Percentiles rank a stretch among this genome's conserved stretches.
Evolutionary conservation across 2,113 vertebrate genomes (phyloP).

Genomic region (Eptesicus fuscus): DNA sequence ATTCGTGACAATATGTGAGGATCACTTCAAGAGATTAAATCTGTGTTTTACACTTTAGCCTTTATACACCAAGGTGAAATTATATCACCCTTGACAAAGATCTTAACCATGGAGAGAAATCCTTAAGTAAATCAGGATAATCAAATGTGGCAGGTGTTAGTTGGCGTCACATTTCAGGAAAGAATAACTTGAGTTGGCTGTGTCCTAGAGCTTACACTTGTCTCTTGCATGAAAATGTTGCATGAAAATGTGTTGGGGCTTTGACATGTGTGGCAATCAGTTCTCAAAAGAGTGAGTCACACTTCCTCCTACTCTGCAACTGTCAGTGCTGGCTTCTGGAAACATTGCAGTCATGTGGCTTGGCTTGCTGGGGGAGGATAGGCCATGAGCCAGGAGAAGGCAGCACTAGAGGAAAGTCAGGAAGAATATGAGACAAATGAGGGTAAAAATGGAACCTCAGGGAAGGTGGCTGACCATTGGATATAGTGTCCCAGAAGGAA

Average conservation of each 20-base stretch:
- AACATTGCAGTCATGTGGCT: constrained; percentile 30
- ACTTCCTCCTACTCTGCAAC: constrained; percentile 58
- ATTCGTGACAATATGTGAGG: not conserved
- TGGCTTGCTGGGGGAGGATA: constrained; percentile 14
- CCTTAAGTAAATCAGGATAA: constrained; percentile 37
- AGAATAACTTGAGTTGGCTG: constrained; percentile 34
- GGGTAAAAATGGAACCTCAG: not conserved
- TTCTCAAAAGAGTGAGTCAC: constrained; percentile 48
- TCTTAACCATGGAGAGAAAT: constrained; percentile 6
- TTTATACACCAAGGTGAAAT: constrained; percentile 29
- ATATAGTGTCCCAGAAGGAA: not conserved
- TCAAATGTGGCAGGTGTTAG: constrained; percentile 41
- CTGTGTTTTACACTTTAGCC: not conserved
- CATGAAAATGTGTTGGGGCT: constrained; percentile 48
- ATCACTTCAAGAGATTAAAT: not conserved
- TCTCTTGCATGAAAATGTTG: constrained; percentile 62
- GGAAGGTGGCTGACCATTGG: not conserved
- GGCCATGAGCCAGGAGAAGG: not conserved
- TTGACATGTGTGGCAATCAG: constrained; percentile 59
- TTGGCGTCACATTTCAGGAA: constrained; percentile 37
- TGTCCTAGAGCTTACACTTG: constrained; percentile 43
- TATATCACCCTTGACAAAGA: constrained; percentile 29
- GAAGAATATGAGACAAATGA: not conserved
- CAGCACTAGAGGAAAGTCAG: not conserved
- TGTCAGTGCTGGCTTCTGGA: constrained; percentile 35